Percentiles rank a stretch among this genome's conserved stretches.
Conservation (phyloP, 1,140 invertebrate species). For the Meteorus sp. region DNA sequence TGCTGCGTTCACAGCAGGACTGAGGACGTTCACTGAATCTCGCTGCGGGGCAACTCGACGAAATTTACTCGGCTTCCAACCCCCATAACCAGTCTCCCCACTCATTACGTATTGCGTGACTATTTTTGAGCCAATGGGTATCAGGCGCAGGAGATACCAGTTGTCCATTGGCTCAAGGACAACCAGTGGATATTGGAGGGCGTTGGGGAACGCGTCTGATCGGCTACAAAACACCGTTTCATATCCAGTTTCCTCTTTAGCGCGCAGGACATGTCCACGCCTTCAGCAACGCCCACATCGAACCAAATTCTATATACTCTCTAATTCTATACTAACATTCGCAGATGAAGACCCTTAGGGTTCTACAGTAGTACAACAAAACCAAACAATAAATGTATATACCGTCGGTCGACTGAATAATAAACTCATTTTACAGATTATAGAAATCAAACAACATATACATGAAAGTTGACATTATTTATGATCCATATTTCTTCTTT, state of each 20-base stretch:
- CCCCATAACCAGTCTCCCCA: constrained; percentile 30
- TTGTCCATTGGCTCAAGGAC: constrained; percentile 32
- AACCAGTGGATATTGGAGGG: constrained; percentile 7
- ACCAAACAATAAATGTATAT: no score
- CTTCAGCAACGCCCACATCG: not conserved
- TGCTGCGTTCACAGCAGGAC: constrained; percentile 59
- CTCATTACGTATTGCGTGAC: constrained; percentile 2
- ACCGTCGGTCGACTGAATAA: no score
- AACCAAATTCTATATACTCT: no score
- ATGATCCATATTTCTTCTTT: no score
- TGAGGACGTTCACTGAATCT: constrained; percentile 42
- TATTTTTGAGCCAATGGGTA: constrained; percentile 7
- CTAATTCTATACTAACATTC: no score
- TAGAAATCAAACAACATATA: no score
- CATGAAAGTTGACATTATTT: no score
- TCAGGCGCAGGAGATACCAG: constrained; percentile 35
- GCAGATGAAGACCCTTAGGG: no score
- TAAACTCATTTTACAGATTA: no score
- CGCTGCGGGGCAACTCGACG: constrained; percentile 39
- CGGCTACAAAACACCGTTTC: constrained; percentile 13
- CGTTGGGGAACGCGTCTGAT: constrained; percentile 17
- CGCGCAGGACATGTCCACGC: constrained; percentile 39
- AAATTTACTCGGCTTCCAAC: constrained; percentile 16
- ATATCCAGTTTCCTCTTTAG: constrained; percentile 1
- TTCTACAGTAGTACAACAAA: no score